Evolutionary conservation across 2,888 invertebrate genomes (phyloP), one percentile per base, ranked within the genome.

Genomic region (Pheosia tremula): DNA sequence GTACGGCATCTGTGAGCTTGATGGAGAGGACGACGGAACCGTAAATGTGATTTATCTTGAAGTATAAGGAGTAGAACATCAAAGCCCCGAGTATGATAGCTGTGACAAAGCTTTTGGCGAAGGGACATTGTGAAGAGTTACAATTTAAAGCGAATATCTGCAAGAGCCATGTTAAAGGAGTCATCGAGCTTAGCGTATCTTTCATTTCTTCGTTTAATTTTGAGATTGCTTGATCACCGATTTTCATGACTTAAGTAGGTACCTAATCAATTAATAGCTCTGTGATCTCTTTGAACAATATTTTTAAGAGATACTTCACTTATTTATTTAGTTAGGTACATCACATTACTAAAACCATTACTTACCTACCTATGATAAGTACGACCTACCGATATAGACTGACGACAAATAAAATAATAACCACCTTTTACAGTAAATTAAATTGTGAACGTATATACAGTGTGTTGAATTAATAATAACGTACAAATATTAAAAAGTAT

Each of bases 1-100:
- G 90, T 5, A 83, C 58, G 1, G 68, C 67, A 62, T 91, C 90
- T 36, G 87, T 88, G 41, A 88, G 62, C 72, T 72, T 84, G 37
- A 91, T 81, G 7, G 90, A 89, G 4, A 69, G 45, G 11, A 75
- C 77, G 10, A 87, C 24, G 6, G 55, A 36, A 2, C 56, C 39
- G 61, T 83, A 86, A 11, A 83, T 41, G 64, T 82, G 62, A 1
- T 36, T 58, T 52, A 83, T 66, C 81, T 89, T 91, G 62, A 77
- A 86, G 67, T 80, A 81, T 13, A 91, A 68, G 49, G 82, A 74
- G 37, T 57, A 79, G 11, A 75, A 66, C 63, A 78, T 76, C 5
- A 87, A 11, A 50, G 64, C 60, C 58, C 81, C 83, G 2, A 88
- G 65, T 13, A 81, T 8, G 3, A 60, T 38, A 50, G 69, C 74